Conservation (phyloP, 92 coral and sea anemone species). For the Bergia puertoricense region DNA sequence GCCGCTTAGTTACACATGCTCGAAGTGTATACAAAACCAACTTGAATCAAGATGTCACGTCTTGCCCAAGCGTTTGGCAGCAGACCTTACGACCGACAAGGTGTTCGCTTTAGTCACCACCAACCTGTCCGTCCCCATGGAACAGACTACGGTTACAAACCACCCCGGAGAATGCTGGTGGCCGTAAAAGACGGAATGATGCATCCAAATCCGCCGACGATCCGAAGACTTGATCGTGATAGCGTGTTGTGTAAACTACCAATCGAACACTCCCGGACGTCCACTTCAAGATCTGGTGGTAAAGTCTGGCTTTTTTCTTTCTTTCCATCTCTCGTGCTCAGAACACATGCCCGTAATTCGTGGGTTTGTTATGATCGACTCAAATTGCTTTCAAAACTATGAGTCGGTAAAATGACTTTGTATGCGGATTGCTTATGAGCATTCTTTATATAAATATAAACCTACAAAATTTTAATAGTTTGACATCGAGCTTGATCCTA, state of each 20-base stretch:
- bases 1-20: constrained; percentile 25
- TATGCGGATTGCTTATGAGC: too few relatives aligned
- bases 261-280: constrained; percentile 93
- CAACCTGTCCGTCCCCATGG: constrained; percentile 85
- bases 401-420: too few relatives aligned
- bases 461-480: too few relatives aligned
- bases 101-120: constrained; percentile 80
- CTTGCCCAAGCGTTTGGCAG: constrained; percentile 74
- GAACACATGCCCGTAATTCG: not conserved
- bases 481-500: too few relatives aligned
- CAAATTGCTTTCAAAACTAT: not conserved
- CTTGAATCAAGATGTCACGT: constrained; percentile 75
- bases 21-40: not conserved
- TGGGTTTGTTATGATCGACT: not conserved
- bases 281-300: constrained; percentile 97
- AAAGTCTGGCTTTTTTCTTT: constrained; percentile 10
- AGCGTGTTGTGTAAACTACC: constrained; percentile 83
- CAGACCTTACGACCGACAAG: constrained; percentile 94
- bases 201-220: constrained; percentile 95
- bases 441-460: too few relatives aligned
- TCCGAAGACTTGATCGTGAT: constrained; percentile 88
- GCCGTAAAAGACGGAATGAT: constrained; percentile 96
- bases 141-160: constrained; percentile 85
- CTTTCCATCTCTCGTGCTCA: not conserved
- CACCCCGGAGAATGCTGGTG: constrained; percentile 92